Evolutionary conservation across 2,113 vertebrate genomes (phyloP), one percentile per base, ranked within the genome.

Genomic region (Paramormyrops kingsleyae): DNA sequence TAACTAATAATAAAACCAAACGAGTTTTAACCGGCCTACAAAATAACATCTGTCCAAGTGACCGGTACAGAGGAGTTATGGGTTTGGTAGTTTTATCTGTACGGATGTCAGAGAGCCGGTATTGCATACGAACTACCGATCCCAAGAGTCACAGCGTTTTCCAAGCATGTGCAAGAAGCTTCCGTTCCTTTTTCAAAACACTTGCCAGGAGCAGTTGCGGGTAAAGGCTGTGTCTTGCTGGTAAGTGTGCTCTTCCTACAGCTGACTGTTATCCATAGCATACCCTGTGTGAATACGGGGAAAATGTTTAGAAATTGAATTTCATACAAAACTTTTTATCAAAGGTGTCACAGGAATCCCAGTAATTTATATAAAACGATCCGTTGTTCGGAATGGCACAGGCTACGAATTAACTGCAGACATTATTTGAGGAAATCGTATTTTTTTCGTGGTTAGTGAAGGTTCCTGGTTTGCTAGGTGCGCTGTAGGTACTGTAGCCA

Each of bases 21-120:
- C 3, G 10, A 70, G 62, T 31, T 70, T 70, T 31, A 70, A 39
- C 15, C 35, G 35, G 17, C 35, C 15, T 42, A 80, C 74, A 80
- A 42, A 80, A 42, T 7, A 80, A 42, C 74, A 42, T 80, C 74
- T 39, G 74, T 80, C 35, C 35, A n/a, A 31, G n/a, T 47, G 46
- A 27, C 44, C 24, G 6, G 24, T 50, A 31, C 83, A 13, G 24
- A 10, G 44, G 83, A 86, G 10, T 86, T 85, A 17, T 50, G 27
- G 44, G 91, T 35, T 90, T 89, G 70, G 1, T 93, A 91, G 92
- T 92, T 90, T 21, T 92, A 91, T 90, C 90, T 90, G 92, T 62
- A n/a, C 47, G 42, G 3, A 56, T 2, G 8, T 4, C 19, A 46
- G 27, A 2, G 31, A 2, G 74, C 8, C 24, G 0, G 15, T 4